Evolutionary conservation across 2,888 invertebrate genomes (phyloP).

Genomic region (Petrolisthes manimaculis): DNA sequence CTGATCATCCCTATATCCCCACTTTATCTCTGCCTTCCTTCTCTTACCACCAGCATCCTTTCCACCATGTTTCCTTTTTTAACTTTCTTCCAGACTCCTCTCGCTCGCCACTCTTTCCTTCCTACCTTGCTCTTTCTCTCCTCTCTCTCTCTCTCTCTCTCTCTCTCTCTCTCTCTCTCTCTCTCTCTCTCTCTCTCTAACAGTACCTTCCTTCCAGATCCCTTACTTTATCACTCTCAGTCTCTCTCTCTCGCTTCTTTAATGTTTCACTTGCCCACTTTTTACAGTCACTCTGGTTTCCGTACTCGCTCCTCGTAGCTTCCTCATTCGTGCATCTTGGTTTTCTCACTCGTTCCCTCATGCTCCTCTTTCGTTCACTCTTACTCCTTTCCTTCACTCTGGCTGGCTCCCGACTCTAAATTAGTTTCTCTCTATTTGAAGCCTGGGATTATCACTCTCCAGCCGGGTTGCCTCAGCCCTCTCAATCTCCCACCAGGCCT

Average conservation of each 20-base stretch:
- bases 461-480: constrained; percentile 24
- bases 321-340: neutral
- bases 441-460: constrained; percentile 49
- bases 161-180: constrained; percentile 1
- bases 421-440: constrained; percentile 65
- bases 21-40: neutral
- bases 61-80: neutral
- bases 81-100: neutral
- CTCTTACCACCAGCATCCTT: neutral
- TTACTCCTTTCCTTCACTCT: no score
- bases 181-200: constrained; percentile 3
- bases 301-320: neutral
- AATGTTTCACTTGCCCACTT: no score
- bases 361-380: neutral
- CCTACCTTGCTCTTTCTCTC: neutral
- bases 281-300: neutral
- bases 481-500: neutral
- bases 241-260: no score
- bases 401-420: constrained; percentile 35
- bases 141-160: constrained; percentile 1
- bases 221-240: no score
- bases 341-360: neutral
- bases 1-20: neutral
- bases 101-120: neutral
- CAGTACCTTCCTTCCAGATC: no score